A percentile compares a stretch with the other conserved stretches of the same genome.
phyloP scores from a whole-genome alignment of 2,888 invertebrate species.

The Orthosia cruda region DNA sequence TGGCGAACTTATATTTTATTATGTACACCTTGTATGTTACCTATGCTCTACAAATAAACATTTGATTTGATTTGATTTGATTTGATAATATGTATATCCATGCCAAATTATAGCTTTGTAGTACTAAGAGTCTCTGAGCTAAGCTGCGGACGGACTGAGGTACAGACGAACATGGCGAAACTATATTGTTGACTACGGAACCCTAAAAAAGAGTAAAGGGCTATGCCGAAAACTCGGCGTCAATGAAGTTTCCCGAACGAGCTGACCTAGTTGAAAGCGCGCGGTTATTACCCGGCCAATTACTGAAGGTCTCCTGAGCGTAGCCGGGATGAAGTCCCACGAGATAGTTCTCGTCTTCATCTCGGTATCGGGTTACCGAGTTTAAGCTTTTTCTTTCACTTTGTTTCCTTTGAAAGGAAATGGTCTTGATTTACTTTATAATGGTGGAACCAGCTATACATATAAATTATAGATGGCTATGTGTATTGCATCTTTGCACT shows the following conservation, averaged over 20 bases:
- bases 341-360: slow-evolving; percentile 6
- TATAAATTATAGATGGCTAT: neutral
- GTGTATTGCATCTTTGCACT: neutral
- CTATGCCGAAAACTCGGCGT: slow-evolving; percentile 29
- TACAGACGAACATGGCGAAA: no score
- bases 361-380: neutral
- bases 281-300: slow-evolving; percentile 62
- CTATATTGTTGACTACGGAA: no score
- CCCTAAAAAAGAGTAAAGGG: slow-evolving; percentile 18
- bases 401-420: neutral
- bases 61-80: no score
- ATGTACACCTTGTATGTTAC: no score
- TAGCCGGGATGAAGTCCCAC: neutral
- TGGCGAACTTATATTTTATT: no score
- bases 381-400: slow-evolving; percentile 5
- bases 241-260: slow-evolving; percentile 52
- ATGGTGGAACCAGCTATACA: neutral
- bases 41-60: no score
- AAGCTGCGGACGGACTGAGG: no score
- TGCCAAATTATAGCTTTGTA: no score
- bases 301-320: slow-evolving; percentile 46
- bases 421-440: neutral
- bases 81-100: no score
- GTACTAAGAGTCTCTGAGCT: no score
- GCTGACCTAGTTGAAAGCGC: slow-evolving; percentile 64